These are phyloP conservation scores for Phrynosoma blainvillii DNA, from an alignment of 2,113 vertebrate genomes.

Conservation along the genomic window DNA sequence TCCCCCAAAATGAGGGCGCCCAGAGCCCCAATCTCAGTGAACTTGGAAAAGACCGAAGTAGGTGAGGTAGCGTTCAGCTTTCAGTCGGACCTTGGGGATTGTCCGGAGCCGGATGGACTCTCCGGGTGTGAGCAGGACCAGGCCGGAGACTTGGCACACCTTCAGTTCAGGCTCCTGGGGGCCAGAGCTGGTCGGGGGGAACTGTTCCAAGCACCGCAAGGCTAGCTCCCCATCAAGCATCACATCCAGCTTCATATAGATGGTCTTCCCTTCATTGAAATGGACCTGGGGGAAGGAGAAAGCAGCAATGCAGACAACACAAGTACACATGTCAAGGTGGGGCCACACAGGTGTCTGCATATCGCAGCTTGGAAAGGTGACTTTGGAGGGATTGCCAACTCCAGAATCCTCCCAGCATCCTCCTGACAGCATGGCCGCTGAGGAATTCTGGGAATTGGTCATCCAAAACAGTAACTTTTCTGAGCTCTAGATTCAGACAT, in stretches of 20 bases:
- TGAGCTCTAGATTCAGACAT: too few relatives aligned
- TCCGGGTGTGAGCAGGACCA: slow-evolving; percentile 80
- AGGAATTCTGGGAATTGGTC: neutral
- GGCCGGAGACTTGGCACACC: slow-evolving; percentile 89
- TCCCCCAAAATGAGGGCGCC: neutral
- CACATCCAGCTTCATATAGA: slow-evolving; percentile 91
- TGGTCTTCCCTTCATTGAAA: slow-evolving; percentile 88
- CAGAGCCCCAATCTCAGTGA: slow-evolving; percentile 68
- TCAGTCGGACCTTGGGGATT: slow-evolving; percentile 81
- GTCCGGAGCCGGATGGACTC: slow-evolving; percentile 82
- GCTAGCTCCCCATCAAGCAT: slow-evolving; percentile 73
- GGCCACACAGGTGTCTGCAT: too few relatives aligned
- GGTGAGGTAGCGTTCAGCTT: slow-evolving; percentile 80
- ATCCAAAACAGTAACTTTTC: too few relatives aligned
- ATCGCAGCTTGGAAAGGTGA: too few relatives aligned
- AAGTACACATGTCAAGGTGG: too few relatives aligned
- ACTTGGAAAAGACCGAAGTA: slow-evolving; percentile 93
- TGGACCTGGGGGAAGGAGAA: slow-evolving; percentile 77
- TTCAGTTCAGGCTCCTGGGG: slow-evolving; percentile 80
- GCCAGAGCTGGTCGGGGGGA: slow-evolving; percentile 82
- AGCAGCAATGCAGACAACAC: too few relatives aligned
- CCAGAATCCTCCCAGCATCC: too few relatives aligned
- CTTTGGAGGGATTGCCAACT: too few relatives aligned
- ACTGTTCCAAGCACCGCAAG: slow-evolving; percentile 88
- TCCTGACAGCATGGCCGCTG: neutral